Base-by-base conservation (phyloP, 1,140 invertebrate genomes). In the Eumeta japonica region DNA sequence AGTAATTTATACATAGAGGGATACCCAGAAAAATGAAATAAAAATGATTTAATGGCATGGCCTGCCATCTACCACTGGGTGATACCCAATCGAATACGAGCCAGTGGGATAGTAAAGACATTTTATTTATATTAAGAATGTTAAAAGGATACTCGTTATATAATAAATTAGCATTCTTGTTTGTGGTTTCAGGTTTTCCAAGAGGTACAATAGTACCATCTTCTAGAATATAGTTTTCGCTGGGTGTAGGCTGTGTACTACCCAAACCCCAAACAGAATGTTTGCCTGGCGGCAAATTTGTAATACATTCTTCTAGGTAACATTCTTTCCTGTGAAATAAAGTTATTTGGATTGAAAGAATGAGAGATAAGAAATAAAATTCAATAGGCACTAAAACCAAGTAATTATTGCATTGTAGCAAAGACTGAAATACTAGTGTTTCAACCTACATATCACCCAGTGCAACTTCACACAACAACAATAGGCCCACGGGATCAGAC, bases 401-500 rank as follows among this genome's bases (percentile, higher is more conserved):
- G n/a, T n/a, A n/a, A n/a, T n/a, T n/a, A n/a, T n/a, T n/a, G n/a
- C n/a, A n/a, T n/a, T n/a, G n/a, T n/a, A n/a, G n/a, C n/a, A n/a
- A n/a, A n/a, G n/a, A n/a, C n/a, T n/a, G n/a, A n/a, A n/a, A n/a
- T n/a, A n/a, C n/a, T n/a, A n/a, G n/a, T n/a, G n/a, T n/a, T n/a
- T n/a, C n/a, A n/a, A 54, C 81, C 82, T 75, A 90, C 90, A 90
- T 93, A 48, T 94, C 86, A 10, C 94, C 96, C 2, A 98, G 79
- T 10, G 95, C 95, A 0, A 98, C 96, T 64, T 99, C 95, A 68
- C 94, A 97, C 0, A 99, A 78, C 46, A 98, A 48, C 66, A 99
- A 56, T 10, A 98, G 64, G 37, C 94, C 96, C 9, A 82, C 83
- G 10, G 84, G 79, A 61, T 88, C 88, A 28, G 61, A 49, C 1